Conservation (phyloP, 2,797 vertebrate genomes). For the Eospalax fontanierii region DNA sequence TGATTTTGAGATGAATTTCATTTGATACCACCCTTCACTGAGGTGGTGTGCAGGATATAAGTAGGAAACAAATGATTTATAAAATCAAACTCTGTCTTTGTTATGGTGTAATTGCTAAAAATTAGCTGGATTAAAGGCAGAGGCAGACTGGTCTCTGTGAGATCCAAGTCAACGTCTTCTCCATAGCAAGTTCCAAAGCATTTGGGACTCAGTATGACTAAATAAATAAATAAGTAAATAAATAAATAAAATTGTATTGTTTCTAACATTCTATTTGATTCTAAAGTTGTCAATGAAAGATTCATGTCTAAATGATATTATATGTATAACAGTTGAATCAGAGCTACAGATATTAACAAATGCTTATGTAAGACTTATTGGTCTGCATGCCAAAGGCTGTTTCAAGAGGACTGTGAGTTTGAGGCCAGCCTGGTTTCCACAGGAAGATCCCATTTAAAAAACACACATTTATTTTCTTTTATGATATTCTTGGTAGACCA, state of each 20-base stretch:
- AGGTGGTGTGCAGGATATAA: not conserved
- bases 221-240: too few species aligned
- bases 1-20: not conserved
- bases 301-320: not conserved
- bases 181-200: too few species aligned
- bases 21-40: not conserved
- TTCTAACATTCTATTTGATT: not conserved
- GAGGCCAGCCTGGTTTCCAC: not conserved
- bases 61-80: not conserved
- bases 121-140: too few species aligned
- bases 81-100: not conserved
- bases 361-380: not conserved
- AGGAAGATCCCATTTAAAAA: not conserved
- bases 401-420: not conserved
- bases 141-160: too few species aligned
- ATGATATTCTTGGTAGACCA: not conserved
- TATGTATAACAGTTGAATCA: too few species aligned
- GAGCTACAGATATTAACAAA: not conserved
- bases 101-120: not conserved
- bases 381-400: not conserved
- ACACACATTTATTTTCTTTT: not conserved
- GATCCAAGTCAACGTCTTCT: too few species aligned
- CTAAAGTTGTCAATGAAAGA: not conserved
- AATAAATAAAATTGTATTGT: not conserved
- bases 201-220: too few species aligned